phyloP scores from a whole-genome alignment of 2,797 vertebrate genomes.

The Hydrolagus colliei region DNA sequence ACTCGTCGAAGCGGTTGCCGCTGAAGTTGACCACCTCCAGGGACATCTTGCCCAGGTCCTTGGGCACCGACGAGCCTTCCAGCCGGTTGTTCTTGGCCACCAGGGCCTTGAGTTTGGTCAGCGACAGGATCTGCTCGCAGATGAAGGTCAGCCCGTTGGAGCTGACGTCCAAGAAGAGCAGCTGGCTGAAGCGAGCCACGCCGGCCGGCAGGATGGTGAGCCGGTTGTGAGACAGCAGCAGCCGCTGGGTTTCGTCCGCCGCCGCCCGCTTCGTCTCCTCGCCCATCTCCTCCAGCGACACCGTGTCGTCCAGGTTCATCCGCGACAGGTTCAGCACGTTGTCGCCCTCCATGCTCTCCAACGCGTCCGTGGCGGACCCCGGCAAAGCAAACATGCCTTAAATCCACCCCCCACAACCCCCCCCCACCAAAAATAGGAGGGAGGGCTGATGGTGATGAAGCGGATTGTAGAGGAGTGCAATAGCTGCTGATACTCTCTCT shows the following conservation, averaged over 20 bases:
- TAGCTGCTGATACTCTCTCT: no score
- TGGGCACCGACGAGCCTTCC: conserved; percentile 78
- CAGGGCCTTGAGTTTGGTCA: conserved; percentile 69
- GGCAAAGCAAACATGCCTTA: conserved; percentile 14
- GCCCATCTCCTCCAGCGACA: conserved; percentile 51
- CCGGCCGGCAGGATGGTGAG: conserved; percentile 59
- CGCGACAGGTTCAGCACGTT: conserved; percentile 64
- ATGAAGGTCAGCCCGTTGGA: conserved; percentile 70
- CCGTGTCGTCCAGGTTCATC: conserved; percentile 50
- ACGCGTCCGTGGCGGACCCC: conserved; percentile 10
- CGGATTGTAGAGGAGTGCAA: no score
- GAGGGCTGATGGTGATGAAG: no score
- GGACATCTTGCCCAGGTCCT: conserved; percentile 69
- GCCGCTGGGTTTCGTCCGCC: conserved; percentile 54
- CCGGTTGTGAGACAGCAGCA: conserved; percentile 71
- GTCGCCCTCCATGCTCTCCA: conserved; percentile 52
- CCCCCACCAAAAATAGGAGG: no score
- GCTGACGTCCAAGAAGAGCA: conserved; percentile 84
- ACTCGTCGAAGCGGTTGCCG: conserved; percentile 82
- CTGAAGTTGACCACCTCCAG: conserved; percentile 87
- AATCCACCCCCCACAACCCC: no score
- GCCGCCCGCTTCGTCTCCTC: conserved; percentile 51
- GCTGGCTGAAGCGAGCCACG: conserved; percentile 64
- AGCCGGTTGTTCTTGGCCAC: conserved; percentile 92
- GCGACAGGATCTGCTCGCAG: conserved; percentile 64